A percentile compares a stretch with the other conserved stretches of the same genome.
Conservation (phyloP, 1,140 invertebrate genomes). For the Drosophila pectinifera region DNA sequence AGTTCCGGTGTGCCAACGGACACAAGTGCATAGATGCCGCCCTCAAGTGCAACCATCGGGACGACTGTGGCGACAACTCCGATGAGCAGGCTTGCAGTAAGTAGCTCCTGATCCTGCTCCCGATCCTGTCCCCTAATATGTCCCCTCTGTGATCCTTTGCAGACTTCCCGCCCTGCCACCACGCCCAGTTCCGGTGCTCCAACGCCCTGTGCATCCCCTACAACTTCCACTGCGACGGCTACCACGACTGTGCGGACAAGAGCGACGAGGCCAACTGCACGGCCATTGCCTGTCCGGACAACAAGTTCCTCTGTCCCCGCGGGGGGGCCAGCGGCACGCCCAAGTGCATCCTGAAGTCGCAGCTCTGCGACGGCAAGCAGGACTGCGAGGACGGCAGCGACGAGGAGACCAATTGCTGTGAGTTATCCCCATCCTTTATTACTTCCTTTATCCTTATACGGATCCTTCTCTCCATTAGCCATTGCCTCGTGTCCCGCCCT, state of each 20-base stretch:
- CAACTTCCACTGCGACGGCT: slow-evolving; percentile 93
- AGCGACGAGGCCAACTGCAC: slow-evolving; percentile 96
- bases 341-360: slow-evolving; percentile 94
- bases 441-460: no score
- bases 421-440: no score
- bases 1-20: slow-evolving; percentile 94
- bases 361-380: slow-evolving; percentile 94
- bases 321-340: slow-evolving; percentile 89
- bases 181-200: slow-evolving; percentile 96
- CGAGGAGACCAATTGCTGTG: slow-evolving; percentile 94
- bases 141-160: slow-evolving; percentile 33
- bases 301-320: slow-evolving; percentile 96
- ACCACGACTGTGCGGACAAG: slow-evolving; percentile 93
- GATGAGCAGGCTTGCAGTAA: slow-evolving; percentile 94
- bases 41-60: slow-evolving; percentile 94
- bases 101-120: no score
- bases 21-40: slow-evolving; percentile 93
- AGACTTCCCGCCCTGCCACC: slow-evolving; percentile 96
- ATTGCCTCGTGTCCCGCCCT: slow-evolving; percentile 91
- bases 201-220: slow-evolving; percentile 96
- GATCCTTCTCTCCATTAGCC: no score
- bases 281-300: slow-evolving; percentile 94
- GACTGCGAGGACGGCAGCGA: slow-evolving; percentile 97
- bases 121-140: no score
- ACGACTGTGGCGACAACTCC: slow-evolving; percentile 95